A percentile compares a stretch with the other conserved stretches of the same genome.
phyloP scores from a whole-genome alignment of 2,888 invertebrate species.

The Dicranocentrus wangi region DNA sequence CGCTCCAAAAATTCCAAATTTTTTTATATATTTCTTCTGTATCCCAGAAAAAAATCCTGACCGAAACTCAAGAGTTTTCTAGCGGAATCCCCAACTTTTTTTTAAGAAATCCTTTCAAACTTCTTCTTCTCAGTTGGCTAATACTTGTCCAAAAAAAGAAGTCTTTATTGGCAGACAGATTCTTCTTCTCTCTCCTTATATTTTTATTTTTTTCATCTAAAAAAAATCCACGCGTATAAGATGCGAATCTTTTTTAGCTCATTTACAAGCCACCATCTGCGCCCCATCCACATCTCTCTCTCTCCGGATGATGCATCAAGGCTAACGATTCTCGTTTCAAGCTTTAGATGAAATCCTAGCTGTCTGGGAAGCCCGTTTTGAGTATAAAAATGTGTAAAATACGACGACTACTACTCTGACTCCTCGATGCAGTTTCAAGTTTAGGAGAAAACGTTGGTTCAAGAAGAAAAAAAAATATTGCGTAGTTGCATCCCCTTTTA shows the following conservation, averaged over 20 bases:
- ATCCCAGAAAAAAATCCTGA: not conserved
- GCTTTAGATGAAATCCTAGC: slow-evolving; percentile 25
- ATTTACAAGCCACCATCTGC: slow-evolving; percentile 64
- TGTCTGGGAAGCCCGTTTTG: not conserved
- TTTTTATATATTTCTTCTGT: too few species aligned
- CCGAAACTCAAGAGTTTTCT: not conserved
- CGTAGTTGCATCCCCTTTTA: too few species aligned
- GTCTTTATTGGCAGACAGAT: slow-evolving; percentile 51
- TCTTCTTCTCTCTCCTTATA: slow-evolving; percentile 22
- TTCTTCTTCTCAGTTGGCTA: slow-evolving; percentile 22
- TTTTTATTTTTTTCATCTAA: not conserved
- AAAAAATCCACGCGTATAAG: not conserved
- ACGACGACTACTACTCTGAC: too few species aligned
- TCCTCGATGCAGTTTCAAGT: slow-evolving; percentile 7
- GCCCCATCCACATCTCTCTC: slow-evolving; percentile 48
- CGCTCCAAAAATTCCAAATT: too few species aligned
- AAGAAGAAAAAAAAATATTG: too few species aligned
- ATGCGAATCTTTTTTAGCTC: slow-evolving; percentile 65
- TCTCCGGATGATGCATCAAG: too few species aligned
- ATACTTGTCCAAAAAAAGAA: slow-evolving; percentile 43
- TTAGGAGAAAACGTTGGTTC: too few species aligned
- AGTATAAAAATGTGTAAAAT: not conserved
- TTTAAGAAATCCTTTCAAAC: slow-evolving; percentile 15
- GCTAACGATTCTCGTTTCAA: not conserved
- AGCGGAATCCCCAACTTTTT: slow-evolving; percentile 19